phyloP scores from a whole-genome alignment of 92 coral and sea anemone genomes.

The Porites evermanni region DNA sequence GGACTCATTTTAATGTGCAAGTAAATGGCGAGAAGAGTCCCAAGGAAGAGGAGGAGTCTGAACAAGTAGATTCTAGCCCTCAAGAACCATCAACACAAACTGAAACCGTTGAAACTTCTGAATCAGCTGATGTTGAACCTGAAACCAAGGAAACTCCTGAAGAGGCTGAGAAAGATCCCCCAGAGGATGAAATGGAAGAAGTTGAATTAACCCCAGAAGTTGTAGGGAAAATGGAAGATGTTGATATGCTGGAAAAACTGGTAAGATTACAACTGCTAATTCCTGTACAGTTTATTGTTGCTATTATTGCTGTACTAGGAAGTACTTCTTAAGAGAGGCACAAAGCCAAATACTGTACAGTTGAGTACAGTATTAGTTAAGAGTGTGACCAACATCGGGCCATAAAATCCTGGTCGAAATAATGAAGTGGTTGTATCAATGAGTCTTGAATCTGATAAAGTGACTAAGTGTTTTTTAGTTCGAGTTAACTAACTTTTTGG shows the following conservation, averaged over 20 bases:
- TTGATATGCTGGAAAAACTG: slow-evolving; percentile 83
- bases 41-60: slow-evolving; percentile 2
- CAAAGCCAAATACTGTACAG: no score
- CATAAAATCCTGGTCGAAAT: no score
- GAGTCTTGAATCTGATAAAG: no score
- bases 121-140: slow-evolving; percentile 30
- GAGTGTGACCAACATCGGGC: no score
- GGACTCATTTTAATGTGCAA: slow-evolving; percentile 9
- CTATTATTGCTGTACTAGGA: no score
- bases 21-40: slow-evolving; percentile 28
- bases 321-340: no score
- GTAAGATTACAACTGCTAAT: slow-evolving; percentile 39
- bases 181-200: slow-evolving; percentile 56
- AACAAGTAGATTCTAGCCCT: slow-evolving; percentile 25
- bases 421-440: no score
- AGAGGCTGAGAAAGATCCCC: slow-evolving; percentile 31
- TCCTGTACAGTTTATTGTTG: no score
- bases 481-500: no score
- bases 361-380: no score
- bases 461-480: no score
- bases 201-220: slow-evolving; percentile 77
- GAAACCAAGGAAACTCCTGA: slow-evolving; percentile 41
- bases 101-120: slow-evolving; percentile 39
- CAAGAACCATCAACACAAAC: slow-evolving; percentile 28
- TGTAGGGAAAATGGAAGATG: slow-evolving; percentile 85